Percentiles rank a stretch among this genome's conserved stretches.
phyloP scores from a whole-genome alignment of 2,113 vertebrate genomes.

The Urocolius indicus region DNA sequence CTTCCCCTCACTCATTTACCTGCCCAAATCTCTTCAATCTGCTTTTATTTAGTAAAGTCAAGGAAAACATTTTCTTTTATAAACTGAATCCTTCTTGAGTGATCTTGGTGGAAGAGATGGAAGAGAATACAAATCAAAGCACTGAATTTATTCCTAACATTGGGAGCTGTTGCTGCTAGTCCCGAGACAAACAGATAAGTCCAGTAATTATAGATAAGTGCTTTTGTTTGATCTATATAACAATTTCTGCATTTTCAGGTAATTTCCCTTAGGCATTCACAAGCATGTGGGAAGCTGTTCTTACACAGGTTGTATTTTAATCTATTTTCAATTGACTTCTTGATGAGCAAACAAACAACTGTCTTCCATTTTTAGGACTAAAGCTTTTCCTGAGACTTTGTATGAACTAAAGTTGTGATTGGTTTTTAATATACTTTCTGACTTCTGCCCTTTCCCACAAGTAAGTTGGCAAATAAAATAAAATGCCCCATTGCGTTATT shows the following conservation, averaged over 20 bases:
- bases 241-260: constrained; percentile 42
- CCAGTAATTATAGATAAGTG: constrained; percentile 69
- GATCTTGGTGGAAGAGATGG: not conserved
- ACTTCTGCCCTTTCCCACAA: not conserved
- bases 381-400: not conserved
- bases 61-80: not conserved
- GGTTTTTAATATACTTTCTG: not conserved
- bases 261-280: constrained; percentile 45
- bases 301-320: constrained; percentile 35
- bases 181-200: constrained; percentile 45
- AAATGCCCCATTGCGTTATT: not conserved
- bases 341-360: not conserved
- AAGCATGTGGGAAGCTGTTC: constrained; percentile 21
- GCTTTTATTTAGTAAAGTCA: constrained; percentile 28
- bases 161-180: constrained; percentile 21
- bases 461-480: not conserved
- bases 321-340: constrained; percentile 35
- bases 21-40: constrained; percentile 21
- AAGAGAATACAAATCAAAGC: constrained; percentile 10
- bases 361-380: not conserved
- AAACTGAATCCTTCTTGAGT: not conserved
- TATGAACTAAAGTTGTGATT: not conserved
- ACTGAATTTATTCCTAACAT: constrained; percentile 8
- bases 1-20: not conserved
- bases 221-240: constrained; percentile 65